These are phyloP conservation scores for Pavo muticus DNA, from an alignment of 2,113 vertebrate species.

Conservation along the genomic window DNA sequence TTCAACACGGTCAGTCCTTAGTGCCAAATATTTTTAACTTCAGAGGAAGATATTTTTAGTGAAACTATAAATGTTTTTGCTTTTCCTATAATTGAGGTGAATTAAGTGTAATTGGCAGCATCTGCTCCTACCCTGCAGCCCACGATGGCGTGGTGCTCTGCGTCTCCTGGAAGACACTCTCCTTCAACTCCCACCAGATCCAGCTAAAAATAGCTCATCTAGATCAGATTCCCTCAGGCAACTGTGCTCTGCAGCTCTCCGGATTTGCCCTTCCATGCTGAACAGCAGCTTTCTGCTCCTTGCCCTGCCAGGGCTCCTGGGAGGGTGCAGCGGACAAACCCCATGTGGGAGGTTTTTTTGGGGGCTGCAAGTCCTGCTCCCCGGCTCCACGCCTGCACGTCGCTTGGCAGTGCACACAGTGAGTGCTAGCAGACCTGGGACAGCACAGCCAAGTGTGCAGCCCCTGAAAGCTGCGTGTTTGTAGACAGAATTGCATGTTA, in stretches of 20 bases:
- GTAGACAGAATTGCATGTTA: background rate
- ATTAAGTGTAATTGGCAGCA: constrained; percentile 57
- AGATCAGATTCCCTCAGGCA: background rate
- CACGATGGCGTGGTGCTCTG: background rate
- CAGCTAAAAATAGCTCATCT: constrained; percentile 56
- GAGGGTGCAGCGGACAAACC: background rate
- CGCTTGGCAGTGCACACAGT: background rate
- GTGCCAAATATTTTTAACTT: background rate
- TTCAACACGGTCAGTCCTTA: rapidly evolving
- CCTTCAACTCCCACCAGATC: constrained; percentile 37
- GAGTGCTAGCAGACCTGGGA: background rate
- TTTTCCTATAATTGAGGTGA: constrained; percentile 52
- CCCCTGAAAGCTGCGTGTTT: background rate
- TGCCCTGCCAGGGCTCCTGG: background rate
- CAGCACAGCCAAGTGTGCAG: rapidly evolving
- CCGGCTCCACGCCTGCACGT: background rate
- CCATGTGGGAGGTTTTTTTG: rapidly evolving
- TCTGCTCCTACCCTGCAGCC: background rate
- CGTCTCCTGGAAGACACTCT: constrained; percentile 41
- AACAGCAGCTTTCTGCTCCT: background rate
- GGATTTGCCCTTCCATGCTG: background rate
- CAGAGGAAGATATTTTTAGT: constrained; percentile 18
- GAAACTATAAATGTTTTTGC: background rate
- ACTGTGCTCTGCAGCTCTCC: background rate
- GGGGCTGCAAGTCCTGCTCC: rapidly evolving